Conservation (phyloP, 2,113 vertebrate species). For the Corythornis madagascariensis region DNA sequence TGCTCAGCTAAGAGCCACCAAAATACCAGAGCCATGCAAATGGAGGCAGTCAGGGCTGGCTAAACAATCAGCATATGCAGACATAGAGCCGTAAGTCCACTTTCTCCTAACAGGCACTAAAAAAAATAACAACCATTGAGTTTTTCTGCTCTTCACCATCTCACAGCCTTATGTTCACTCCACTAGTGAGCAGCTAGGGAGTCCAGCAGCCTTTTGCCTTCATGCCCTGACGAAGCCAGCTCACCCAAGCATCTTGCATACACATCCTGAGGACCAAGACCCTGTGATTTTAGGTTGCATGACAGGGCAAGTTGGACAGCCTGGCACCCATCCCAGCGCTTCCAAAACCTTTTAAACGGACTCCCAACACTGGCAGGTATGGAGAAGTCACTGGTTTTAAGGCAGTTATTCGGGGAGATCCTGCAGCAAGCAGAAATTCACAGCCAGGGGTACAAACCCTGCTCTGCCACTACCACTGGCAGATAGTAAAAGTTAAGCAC, state of each 20-base stretch:
- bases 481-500: background rate
- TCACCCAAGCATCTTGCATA: background rate
- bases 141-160: background rate
- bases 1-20: background rate
- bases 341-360: fast-evolving
- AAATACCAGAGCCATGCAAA: background rate
- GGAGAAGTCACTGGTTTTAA: fast-evolving
- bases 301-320: background rate
- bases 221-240: fast-evolving
- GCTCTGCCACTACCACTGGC: fast-evolving
- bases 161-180: fast-evolving
- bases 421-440: background rate
- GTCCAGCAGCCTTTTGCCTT: background rate
- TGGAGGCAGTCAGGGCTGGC: background rate
- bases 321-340: fast-evolving
- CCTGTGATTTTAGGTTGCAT: fast-evolving
- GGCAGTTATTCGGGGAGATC: background rate
- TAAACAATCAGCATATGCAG: background rate
- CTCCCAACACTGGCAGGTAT: background rate
- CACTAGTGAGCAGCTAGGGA: background rate
- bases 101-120: background rate
- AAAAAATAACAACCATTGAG: background rate
- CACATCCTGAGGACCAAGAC: fast-evolving
- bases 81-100: background rate
- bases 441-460: background rate